A percentile compares a stretch with the other conserved stretches of the same genome.
phyloP scores from a whole-genome alignment of 1,140 invertebrate species.

The Caenorhabditis inopinata region DNA sequence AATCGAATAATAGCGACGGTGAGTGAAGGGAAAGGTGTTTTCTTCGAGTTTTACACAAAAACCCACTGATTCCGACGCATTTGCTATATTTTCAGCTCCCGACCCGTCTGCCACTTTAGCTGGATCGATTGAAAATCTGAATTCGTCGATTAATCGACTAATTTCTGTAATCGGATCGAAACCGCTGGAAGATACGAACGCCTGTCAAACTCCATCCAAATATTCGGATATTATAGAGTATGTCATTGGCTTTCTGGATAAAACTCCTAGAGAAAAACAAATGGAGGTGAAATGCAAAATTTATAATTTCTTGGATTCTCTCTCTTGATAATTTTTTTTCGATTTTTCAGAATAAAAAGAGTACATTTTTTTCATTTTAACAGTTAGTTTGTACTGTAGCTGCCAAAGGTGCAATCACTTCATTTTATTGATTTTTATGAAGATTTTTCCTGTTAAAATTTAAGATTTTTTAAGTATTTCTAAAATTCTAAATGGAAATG shows the following conservation, averaged over 20 bases:
- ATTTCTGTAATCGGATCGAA: not conserved
- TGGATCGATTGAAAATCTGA: not conserved
- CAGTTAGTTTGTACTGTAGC: too few relatives aligned
- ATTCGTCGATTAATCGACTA: not conserved
- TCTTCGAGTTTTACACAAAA: too few relatives aligned
- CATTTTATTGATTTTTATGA: too few relatives aligned
- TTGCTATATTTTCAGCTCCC: not conserved
- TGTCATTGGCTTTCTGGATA: not conserved
- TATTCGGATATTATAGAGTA: not conserved
- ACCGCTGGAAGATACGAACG: not conserved
- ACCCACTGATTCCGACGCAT: too few relatives aligned
- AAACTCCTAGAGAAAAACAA: not conserved
- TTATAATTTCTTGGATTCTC: not conserved
- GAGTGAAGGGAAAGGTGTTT: too few relatives aligned
- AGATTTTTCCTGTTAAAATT: too few relatives aligned
- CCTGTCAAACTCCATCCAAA: not conserved
- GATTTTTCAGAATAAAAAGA: too few relatives aligned
- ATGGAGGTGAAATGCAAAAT: constrained; percentile 11
- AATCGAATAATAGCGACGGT: not conserved
- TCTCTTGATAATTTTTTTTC: not conserved
- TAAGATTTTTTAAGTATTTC: too few relatives aligned
- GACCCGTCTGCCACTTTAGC: not conserved
- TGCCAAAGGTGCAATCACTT: too few relatives aligned
- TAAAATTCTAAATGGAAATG: too few relatives aligned
- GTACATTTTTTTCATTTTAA: too few relatives aligned